Base-by-base conservation (phyloP, 2,113 vertebrate species). In the Onychostoma macrolepis region DNA sequence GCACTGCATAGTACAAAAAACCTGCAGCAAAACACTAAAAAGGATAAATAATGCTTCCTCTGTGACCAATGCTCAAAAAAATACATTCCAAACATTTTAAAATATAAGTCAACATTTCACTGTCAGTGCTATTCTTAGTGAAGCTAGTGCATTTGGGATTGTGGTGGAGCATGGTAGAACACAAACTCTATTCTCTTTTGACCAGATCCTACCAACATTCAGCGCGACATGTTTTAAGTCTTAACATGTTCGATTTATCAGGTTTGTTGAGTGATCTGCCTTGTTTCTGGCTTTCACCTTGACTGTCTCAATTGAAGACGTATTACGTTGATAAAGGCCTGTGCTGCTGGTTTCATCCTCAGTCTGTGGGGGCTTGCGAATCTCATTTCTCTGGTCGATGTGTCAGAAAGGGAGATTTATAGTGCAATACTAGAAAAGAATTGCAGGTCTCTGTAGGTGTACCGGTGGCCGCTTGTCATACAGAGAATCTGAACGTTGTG, bases 351-450 rank as follows among this genome's bases (percentile, higher is more conserved):
- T 81, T 63, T 79, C 65, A 85, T 86, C 50, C 61, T n/a, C 30
- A 30, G 58, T 48, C 58, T 61, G 48, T n/a, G 43, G 65, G 21
- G 26, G 69, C 24, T 74, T 43, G 61, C 15, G 65, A 67, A 67
- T 91, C 56, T 85, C 71, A 83, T 88, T 83, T 83, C 67, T 69
- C 41, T 2, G 36, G 86, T 56, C 48, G 76, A 82, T 76, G 65
- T 88, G 77, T 85, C 80, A 86, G 77, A 65, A 48, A 24, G 78
- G 45, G 77, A 91, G 78, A 82, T 85, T 71, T 80, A 86, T 86
- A 45, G 80, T 38, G 41, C 58, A 83, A 65, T 56, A 78, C 63
- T 65, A 30, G 77, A 24, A 41, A 48, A 50, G 84, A 80, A 75
- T 28, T 41, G 56, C 72, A 75, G 63, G 19, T 38, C 56, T 81